Evolutionary conservation across 2,797 vertebrate genomes (phyloP).

Genomic region (Anguilla obscura): DNA sequence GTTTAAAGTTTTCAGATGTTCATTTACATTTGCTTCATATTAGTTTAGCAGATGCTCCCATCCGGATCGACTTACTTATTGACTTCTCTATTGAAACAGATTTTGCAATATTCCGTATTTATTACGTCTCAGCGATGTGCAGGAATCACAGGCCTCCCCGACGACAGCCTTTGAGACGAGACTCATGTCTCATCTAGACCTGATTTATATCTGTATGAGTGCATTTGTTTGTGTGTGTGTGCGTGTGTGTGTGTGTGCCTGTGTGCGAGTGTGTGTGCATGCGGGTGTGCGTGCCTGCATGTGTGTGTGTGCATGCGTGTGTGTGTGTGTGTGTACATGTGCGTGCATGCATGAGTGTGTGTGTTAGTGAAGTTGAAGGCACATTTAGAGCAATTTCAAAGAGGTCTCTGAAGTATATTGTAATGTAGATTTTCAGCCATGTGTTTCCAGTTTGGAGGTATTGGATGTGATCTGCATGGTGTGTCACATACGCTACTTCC

Average conservation of each 20-base stretch:
- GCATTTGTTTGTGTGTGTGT: neutral
- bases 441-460: neutral
- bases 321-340: constrained; percentile 9
- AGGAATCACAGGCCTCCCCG: neutral
- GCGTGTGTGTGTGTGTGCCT: neutral
- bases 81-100: neutral
- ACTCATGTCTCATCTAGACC: neutral
- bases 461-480: neutral
- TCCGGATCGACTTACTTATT: neutral
- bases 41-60: no score
- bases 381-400: neutral
- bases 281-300: neutral
- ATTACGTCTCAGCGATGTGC: neutral
- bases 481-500: neutral
- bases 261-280: neutral
- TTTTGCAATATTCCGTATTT: neutral
- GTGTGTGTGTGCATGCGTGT: neutral
- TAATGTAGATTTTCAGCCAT: neutral
- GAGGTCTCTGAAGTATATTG: neutral
- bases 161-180: neutral
- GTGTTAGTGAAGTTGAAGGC: neutral
- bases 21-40: no score
- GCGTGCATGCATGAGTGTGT: neutral
- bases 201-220: neutral
- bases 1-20: neutral